phyloP scores from a whole-genome alignment of 2,797 vertebrate species.

The Lophura swinhoii region DNA sequence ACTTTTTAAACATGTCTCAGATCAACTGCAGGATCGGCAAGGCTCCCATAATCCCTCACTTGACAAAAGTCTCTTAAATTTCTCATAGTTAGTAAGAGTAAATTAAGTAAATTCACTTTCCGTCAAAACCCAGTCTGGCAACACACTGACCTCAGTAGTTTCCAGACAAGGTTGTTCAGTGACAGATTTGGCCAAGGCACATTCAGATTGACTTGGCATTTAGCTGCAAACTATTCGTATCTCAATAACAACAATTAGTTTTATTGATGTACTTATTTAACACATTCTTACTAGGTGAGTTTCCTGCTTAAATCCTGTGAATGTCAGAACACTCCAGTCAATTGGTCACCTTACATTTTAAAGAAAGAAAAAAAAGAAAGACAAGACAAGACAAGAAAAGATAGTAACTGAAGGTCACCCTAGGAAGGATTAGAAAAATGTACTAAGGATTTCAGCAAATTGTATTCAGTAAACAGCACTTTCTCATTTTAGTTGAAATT shows the following conservation, averaged over 20 bases:
- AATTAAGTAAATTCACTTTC: neutral
- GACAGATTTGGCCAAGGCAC: neutral
- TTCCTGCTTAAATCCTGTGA: neutral
- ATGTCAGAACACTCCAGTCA: neutral
- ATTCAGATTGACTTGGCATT: neutral
- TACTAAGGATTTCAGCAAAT: neutral
- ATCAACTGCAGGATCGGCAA: neutral
- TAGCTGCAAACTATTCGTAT: neutral
- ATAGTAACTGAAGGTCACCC: neutral
- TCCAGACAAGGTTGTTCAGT: neutral
- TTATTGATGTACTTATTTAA: neutral
- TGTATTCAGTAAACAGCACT: neutral
- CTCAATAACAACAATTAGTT: neutral
- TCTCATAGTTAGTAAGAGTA: neutral
- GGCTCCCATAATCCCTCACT: neutral
- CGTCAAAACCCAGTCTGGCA: neutral
- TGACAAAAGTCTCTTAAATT: neutral
- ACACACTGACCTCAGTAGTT: neutral
- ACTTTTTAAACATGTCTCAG: neutral
- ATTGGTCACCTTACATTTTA: neutral
- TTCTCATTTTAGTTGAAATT: neutral
- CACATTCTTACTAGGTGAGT: neutral
- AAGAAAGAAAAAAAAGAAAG: neutral
- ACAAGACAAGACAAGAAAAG: no score
- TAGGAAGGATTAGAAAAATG: neutral